Conservation (phyloP, 2,888 invertebrate genomes). For the Oasisia sp. region DNA sequence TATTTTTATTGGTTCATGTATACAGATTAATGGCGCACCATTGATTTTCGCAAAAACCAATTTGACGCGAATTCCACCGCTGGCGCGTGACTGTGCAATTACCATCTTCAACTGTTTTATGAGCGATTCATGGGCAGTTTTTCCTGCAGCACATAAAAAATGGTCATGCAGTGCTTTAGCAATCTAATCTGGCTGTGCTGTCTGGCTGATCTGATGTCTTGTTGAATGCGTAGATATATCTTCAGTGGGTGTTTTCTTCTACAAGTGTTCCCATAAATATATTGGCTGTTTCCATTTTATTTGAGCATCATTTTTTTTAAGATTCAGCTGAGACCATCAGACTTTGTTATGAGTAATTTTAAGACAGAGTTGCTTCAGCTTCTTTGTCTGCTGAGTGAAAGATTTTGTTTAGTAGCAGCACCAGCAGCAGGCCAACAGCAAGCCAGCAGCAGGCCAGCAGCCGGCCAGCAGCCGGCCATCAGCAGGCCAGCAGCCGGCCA, state of each 20-base stretch:
- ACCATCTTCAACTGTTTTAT: background rate
- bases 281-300: too few relatives aligned
- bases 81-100: background rate
- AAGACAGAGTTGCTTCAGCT: background rate
- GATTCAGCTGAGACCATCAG: too few relatives aligned
- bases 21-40: background rate
- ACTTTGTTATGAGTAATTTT: background rate
- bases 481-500: too few relatives aligned
- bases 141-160: background rate
- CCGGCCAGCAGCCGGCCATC: too few relatives aligned
- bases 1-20: background rate
- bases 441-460: too few relatives aligned
- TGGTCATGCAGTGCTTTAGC: too few relatives aligned
- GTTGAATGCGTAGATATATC: too few relatives aligned
- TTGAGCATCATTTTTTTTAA: too few relatives aligned
- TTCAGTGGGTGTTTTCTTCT: too few relatives aligned
- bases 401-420: background rate
- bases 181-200: too few relatives aligned
- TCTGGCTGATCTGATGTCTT: too few relatives aligned
- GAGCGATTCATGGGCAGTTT: background rate
- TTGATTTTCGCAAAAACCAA: constrained; percentile 20
- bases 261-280: too few relatives aligned
- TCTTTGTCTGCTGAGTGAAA: background rate
- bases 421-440: background rate
- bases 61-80: background rate